Percentiles rank a stretch among this genome's conserved stretches.
phyloP scores from a whole-genome alignment of 1,140 invertebrate species.

The Notospermus geniculatus region DNA sequence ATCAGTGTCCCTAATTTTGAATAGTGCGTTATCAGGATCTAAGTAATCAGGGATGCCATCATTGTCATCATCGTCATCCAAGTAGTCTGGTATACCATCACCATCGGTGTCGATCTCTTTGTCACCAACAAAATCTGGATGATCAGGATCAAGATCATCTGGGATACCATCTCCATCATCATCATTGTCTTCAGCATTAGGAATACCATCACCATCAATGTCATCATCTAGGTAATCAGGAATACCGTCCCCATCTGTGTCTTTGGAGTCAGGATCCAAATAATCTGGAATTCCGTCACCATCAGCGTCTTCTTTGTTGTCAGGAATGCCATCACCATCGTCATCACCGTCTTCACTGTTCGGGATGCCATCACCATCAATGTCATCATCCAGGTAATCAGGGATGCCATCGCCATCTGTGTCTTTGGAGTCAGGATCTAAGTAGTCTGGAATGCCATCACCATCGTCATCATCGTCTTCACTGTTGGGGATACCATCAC shows the following conservation, averaged over 20 bases:
- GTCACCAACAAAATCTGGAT: constrained; percentile 34
- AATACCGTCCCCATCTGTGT: constrained; percentile 26
- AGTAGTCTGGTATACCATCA: constrained; percentile 44
- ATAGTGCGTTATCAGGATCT: constrained; percentile 30
- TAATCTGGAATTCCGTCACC: constrained; percentile 43
- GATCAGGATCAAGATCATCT: constrained; percentile 19
- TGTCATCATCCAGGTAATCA: constrained; percentile 19
- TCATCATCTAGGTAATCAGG: constrained; percentile 34
- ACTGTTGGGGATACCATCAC: constrained; percentile 32
- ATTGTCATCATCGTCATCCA: constrained; percentile 37
- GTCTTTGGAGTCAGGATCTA: constrained; percentile 33
- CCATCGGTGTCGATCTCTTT: constrained; percentile 35
- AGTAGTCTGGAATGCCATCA: constrained; percentile 33
- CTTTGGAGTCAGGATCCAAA: constrained; percentile 24
- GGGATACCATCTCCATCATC: constrained; percentile 45
- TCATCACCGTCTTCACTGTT: constrained; percentile 21
- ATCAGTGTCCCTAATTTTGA: constrained; percentile 21
- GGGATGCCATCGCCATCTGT: constrained; percentile 24
- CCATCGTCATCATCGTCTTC: constrained; percentile 16
- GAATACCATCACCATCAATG: constrained; percentile 39
- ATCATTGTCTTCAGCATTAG: constrained; percentile 37
- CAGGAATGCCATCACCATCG: constrained; percentile 28
- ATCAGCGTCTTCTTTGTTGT: constrained; percentile 25
- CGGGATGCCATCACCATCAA: constrained; percentile 21
- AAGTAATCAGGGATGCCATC: constrained; percentile 42